Evolutionary conservation across 2,797 vertebrate genomes (phyloP).

Genomic region (Ficedula albicollis): DNA sequence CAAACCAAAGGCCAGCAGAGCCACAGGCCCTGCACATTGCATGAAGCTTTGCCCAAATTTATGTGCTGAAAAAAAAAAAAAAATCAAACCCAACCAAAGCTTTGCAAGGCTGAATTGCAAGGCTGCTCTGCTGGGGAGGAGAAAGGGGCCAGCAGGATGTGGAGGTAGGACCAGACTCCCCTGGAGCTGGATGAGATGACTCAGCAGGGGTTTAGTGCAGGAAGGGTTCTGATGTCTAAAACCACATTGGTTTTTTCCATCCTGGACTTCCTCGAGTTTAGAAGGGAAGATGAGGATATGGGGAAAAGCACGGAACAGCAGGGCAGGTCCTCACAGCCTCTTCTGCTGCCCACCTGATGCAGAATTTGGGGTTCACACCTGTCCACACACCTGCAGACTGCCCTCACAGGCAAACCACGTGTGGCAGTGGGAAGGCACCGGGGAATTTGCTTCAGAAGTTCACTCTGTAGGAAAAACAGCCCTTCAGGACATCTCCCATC

Average conservation of each 20-base stretch:
- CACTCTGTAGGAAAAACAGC: neutral
- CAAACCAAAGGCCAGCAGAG: neutral
- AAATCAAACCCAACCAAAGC: neutral
- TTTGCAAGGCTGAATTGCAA: neutral
- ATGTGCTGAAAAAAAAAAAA: neutral
- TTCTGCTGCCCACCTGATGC: neutral
- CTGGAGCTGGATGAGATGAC: neutral
- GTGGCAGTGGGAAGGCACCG: neutral
- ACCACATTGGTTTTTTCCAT: neutral
- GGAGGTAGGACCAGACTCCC: neutral
- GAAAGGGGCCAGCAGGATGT: neutral
- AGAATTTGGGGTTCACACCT: neutral
- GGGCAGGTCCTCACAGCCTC: neutral
- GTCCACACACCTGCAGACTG: neutral
- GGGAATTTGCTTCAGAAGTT: neutral
- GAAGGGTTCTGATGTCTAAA: neutral
- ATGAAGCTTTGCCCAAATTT: neutral
- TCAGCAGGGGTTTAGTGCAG: neutral
- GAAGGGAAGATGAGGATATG: neutral
- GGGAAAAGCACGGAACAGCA: neutral
- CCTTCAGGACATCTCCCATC: neutral
- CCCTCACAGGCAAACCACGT: neutral
- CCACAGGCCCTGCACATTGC: neutral
- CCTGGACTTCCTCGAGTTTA: neutral
- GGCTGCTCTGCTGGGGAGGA: neutral